Conservation (phyloP, 2,113 vertebrate species). For the Morone saxatilis region DNA sequence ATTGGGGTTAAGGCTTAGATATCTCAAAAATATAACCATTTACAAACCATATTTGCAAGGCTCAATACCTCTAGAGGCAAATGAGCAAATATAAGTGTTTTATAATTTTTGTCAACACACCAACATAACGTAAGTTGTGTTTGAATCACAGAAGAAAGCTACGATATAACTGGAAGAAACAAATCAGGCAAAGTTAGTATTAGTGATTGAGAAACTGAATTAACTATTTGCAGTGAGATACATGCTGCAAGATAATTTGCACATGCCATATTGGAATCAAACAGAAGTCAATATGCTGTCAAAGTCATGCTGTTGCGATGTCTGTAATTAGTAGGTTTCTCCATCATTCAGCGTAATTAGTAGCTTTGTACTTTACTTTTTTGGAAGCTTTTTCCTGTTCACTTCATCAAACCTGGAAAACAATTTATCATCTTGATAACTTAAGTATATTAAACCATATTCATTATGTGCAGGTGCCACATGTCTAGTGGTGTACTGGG, state of each 20-base stretch:
- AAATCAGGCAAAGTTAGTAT: slow-evolving; percentile 38
- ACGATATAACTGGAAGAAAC: neutral
- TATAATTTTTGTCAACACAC: slow-evolving; percentile 18
- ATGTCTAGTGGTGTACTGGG: neutral
- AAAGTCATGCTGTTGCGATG: slow-evolving; percentile 43
- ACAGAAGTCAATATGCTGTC: slow-evolving; percentile 19
- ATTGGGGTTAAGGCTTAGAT: neutral
- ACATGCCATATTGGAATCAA: slow-evolving; percentile 43
- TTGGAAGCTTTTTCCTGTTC: slow-evolving; percentile 44
- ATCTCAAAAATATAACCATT: neutral
- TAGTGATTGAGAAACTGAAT: slow-evolving; percentile 1
- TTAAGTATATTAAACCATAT: neutral
- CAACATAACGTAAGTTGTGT: neutral
- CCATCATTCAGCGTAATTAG: slow-evolving; percentile 36
- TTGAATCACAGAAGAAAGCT: neutral
- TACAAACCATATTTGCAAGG: neutral
- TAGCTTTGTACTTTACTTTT: slow-evolving; percentile 54
- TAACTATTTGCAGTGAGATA: neutral
- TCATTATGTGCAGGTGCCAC: slow-evolving; percentile 4
- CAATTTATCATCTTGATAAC: slow-evolving; percentile 51
- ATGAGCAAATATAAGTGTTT: neutral
- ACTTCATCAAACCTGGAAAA: slow-evolving; percentile 62
- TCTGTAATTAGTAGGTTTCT: slow-evolving; percentile 36
- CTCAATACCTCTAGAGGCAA: neutral
- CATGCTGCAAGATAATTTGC: slow-evolving; percentile 44